These are phyloP conservation scores for Carollia perspicillata DNA, from an alignment of 2,113 vertebrate genomes.

Conservation along the genomic window DNA sequence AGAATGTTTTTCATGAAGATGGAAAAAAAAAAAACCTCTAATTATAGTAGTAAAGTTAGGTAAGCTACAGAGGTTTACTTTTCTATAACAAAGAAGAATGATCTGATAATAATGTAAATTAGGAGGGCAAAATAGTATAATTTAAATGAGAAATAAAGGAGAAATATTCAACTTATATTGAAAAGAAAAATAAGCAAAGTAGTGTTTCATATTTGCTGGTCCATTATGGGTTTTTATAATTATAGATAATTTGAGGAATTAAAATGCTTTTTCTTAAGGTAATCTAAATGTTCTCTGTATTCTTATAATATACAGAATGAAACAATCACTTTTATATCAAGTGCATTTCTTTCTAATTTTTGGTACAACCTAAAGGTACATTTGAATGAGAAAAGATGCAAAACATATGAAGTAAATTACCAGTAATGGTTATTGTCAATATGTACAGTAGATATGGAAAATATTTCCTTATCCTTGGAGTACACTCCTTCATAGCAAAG, in stretches of 20 bases:
- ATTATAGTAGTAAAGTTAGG: not conserved
- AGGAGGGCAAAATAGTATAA: not conserved
- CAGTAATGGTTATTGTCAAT: not conserved
- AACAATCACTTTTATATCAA: not conserved
- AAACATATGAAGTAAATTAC: not conserved
- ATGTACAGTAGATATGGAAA: not conserved
- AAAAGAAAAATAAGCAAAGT: not conserved
- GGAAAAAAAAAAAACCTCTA: not conserved
- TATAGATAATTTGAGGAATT: not conserved
- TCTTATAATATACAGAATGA: not conserved
- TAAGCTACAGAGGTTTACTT: not conserved
- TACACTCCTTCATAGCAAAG: not conserved
- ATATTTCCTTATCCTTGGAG: not conserved
- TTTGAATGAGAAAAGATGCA: not conserved
- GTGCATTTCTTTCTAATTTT: not conserved
- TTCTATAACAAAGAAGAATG: not conserved
- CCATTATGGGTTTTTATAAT: not conserved
- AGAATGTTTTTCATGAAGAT: not conserved
- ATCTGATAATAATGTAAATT: constrained; percentile 8
- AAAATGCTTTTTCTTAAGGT: not conserved
- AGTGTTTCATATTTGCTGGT: not conserved
- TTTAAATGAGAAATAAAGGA: not conserved
- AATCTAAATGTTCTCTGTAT: not conserved
- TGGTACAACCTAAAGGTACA: not conserved
- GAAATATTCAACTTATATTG: not conserved